Percentiles rank a stretch among this genome's conserved stretches.
Conservation (phyloP, 2,113 vertebrate genomes). For the Nycticorax nycticorax region DNA sequence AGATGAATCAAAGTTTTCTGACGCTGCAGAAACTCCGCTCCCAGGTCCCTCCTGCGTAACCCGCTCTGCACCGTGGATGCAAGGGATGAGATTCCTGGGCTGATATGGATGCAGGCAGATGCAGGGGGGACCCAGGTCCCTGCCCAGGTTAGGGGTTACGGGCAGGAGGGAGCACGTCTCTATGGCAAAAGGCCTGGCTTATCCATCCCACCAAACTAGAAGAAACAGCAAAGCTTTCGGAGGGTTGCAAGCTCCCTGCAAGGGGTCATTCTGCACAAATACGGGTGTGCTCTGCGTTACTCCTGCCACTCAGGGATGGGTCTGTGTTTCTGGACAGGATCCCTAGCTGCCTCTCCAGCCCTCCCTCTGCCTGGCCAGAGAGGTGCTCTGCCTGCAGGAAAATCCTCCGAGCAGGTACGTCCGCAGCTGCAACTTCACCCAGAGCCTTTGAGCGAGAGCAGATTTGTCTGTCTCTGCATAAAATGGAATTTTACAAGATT, state of each 20-base stretch:
- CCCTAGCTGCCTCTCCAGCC: not conserved
- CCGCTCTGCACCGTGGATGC: slow-evolving; percentile 22
- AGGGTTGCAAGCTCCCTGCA: not conserved
- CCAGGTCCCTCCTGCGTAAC: slow-evolving; percentile 28
- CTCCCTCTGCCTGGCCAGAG: not conserved
- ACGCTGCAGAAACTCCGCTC: not conserved
- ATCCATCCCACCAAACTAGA: not conserved
- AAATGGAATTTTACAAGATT: slow-evolving; percentile 65
- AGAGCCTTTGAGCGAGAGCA: not conserved
- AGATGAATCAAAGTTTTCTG: slow-evolving; percentile 36
- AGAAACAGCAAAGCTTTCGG: not conserved
- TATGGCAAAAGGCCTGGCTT: not conserved
- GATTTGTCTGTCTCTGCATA: not conserved
- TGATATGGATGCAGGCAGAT: not conserved
- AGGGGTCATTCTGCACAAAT: not conserved
- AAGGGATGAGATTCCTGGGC: slow-evolving; percentile 28
- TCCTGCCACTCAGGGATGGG: not conserved
- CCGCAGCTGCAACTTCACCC: not conserved
- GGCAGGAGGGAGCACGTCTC: not conserved
- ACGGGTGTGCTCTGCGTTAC: not conserved
- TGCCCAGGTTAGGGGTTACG: not conserved
- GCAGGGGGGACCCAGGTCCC: not conserved
- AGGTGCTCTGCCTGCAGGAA: not conserved
- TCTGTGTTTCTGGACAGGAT: not conserved
- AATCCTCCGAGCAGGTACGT: not conserved